Percentiles rank a stretch among this genome's conserved stretches.
These are phyloP conservation scores for Drosophila algonquin DNA, from an alignment of 2,888 invertebrate species.

Conservation along the genomic window DNA sequence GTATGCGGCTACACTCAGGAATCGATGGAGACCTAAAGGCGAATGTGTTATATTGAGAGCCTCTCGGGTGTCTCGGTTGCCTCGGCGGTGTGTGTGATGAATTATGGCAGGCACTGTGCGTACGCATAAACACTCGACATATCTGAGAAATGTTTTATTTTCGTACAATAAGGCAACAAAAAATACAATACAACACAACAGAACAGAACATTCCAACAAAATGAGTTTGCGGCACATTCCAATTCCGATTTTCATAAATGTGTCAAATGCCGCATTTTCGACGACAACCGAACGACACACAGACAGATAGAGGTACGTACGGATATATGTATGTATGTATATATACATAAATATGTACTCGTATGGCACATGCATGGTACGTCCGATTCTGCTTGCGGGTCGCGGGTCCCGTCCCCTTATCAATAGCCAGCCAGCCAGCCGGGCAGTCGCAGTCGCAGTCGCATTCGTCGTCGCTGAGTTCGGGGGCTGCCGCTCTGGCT, in stretches of 20 bases:
- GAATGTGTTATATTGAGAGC: background rate
- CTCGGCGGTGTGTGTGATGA: conserved; percentile 5
- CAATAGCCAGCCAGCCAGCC: conserved; percentile 32
- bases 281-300: conserved; percentile 39
- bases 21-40: conserved; percentile 18
- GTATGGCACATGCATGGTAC: conserved; percentile 3
- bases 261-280: conserved; percentile 78
- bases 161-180: conserved; percentile 49
- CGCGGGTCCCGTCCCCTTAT: conserved; percentile 32
- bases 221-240: conserved; percentile 75
- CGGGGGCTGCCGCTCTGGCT: conserved; percentile 32
- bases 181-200: conserved; percentile 7
- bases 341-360: conserved; percentile 3
- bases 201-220: conserved; percentile 73
- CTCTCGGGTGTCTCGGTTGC: background rate
- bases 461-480: background rate
- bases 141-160: conserved; percentile 55
- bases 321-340: background rate
- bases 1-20: conserved; percentile 6
- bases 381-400: conserved; percentile 20
- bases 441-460: conserved; percentile 5
- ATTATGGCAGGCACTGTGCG: conserved; percentile 26
- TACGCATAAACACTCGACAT: conserved; percentile 30
- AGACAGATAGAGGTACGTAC: conserved; percentile 2
- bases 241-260: conserved; percentile 79